Evolutionary conservation across 2,113 vertebrate genomes (phyloP).

Genomic region (Anoplopoma fimbria): DNA sequence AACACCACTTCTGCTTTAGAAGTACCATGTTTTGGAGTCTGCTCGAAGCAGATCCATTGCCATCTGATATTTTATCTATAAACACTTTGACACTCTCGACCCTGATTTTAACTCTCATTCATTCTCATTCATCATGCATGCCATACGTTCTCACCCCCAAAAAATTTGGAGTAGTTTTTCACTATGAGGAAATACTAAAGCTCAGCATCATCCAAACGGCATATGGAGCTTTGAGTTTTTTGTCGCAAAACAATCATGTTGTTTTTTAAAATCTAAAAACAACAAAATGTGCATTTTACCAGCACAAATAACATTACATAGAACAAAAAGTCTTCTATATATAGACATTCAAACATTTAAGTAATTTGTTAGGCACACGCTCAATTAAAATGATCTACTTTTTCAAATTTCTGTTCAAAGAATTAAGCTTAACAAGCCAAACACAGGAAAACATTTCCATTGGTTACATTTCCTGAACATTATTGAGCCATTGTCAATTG

Average conservation of each 20-base stretch:
- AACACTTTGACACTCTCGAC: too few species aligned
- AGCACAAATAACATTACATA: background rate
- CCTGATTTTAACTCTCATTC: background rate
- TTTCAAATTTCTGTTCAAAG: background rate
- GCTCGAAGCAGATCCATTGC: background rate
- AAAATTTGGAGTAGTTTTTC: background rate
- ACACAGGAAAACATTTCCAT: background rate
- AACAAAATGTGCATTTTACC: background rate
- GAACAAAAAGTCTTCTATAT: background rate
- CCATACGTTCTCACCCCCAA: background rate
- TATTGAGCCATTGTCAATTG: background rate
- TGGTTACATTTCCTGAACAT: background rate
- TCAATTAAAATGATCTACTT: background rate
- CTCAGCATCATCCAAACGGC: background rate
- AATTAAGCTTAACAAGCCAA: background rate
- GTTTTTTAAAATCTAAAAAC: background rate
- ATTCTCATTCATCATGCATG: background rate
- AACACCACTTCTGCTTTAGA: too few species aligned
- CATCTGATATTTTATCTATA: slow-evolving; percentile 2
- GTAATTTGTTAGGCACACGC: background rate
- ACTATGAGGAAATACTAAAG: background rate
- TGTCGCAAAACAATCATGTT: background rate
- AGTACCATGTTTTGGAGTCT: too few species aligned
- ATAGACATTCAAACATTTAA: background rate
- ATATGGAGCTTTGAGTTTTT: background rate